A percentile compares a stretch with the other conserved stretches of the same genome.
phyloP scores from a whole-genome alignment of 92 coral and sea anemone species.

The Porites divaricata region DNA sequence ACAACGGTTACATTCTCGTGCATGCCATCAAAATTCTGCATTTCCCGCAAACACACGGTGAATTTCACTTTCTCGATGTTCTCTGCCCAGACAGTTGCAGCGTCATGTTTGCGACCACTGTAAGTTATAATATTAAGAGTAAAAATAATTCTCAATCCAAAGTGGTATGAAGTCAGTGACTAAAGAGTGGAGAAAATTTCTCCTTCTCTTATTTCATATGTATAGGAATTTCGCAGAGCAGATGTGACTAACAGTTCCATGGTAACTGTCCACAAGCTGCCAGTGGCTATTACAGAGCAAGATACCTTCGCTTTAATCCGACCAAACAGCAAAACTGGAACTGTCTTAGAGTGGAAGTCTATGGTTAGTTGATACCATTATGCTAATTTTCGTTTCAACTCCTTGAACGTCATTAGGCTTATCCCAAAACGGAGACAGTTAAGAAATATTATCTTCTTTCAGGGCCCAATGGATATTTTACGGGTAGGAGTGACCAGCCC shows the following conservation, averaged over 20 bases:
- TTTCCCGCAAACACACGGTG: slow-evolving; percentile 80
- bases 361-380: neutral
- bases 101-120: slow-evolving; percentile 72
- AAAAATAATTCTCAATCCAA: too few species aligned
- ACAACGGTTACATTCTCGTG: slow-evolving; percentile 79
- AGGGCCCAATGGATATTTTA: too few species aligned
- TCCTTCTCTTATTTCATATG: neutral
- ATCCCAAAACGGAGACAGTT: too few species aligned
- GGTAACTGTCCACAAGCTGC: slow-evolving; percentile 15
- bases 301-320: slow-evolving; percentile 24
- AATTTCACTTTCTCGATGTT: slow-evolving; percentile 69
- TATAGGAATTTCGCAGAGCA: slow-evolving; percentile 10
- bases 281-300: slow-evolving; percentile 3
- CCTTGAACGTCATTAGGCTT: too few species aligned
- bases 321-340: slow-evolving; percentile 6
- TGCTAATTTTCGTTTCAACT: too few species aligned
- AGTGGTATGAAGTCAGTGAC: too few species aligned
- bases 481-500: too few species aligned
- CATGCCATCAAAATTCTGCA: slow-evolving; percentile 84
- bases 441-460: too few species aligned
- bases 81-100: slow-evolving; percentile 83
- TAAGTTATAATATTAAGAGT: slow-evolving; percentile 2
- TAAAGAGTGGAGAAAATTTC: too few species aligned
- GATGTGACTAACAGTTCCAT: neutral
- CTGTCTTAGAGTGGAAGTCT: slow-evolving; percentile 17